These are phyloP conservation scores for Stegodyphus mimosarum DNA, from an alignment of 1,140 invertebrate species.

Conservation along the genomic window DNA sequence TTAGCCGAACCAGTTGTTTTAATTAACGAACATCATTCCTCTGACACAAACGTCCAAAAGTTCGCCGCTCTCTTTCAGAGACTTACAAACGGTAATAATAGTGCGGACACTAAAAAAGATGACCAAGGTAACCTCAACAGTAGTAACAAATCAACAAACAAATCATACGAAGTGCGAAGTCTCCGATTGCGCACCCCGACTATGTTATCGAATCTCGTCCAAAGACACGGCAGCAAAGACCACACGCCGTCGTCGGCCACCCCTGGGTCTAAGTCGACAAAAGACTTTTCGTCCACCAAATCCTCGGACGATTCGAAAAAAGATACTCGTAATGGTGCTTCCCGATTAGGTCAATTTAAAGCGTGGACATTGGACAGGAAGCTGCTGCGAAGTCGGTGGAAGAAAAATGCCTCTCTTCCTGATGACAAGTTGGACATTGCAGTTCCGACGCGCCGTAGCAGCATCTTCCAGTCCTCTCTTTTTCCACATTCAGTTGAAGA, in stretches of 20 bases:
- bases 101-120: conserved; percentile 44
- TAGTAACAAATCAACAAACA: conserved; percentile 7
- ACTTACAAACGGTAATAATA: conserved; percentile 26
- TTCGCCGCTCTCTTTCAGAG: conserved; percentile 51
- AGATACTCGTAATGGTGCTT: conserved; percentile 22
- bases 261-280: background rate
- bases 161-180: conserved; percentile 52
- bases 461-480: conserved; percentile 53
- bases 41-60: conserved; percentile 37
- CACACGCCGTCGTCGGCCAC: background rate
- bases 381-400: conserved; percentile 53
- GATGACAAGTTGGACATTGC: conserved; percentile 35
- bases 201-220: conserved; percentile 48
- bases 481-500: conserved; percentile 33
- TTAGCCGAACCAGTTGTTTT: background rate
- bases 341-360: conserved; percentile 57
- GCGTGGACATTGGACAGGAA: conserved; percentile 62
- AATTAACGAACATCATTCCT: background rate
- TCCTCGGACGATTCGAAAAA: conserved; percentile 39
- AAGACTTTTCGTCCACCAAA: background rate
- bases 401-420: conserved; percentile 35
- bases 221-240: conserved; percentile 28
- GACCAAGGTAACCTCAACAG: conserved; percentile 3
- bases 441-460: conserved; percentile 22
- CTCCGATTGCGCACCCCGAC: conserved; percentile 41